A percentile compares a stretch with the other conserved stretches of the same genome.
These are phyloP conservation scores for Andrena praecox DNA, from an alignment of 2,888 invertebrate genomes.

Conservation along the genomic window DNA sequence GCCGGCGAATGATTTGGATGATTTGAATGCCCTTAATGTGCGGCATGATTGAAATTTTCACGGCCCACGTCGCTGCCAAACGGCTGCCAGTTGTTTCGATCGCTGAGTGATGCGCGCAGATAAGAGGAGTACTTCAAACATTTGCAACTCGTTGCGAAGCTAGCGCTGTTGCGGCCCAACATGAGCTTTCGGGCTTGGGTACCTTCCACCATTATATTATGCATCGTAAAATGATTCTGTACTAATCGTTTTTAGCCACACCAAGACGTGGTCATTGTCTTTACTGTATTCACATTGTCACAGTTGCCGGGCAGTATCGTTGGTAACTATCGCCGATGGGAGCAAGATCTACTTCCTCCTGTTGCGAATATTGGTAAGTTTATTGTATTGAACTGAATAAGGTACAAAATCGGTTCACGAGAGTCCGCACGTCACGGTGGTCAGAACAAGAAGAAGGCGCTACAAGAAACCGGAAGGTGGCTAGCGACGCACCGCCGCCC, in stretches of 20 bases:
- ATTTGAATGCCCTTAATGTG: constrained; percentile 66
- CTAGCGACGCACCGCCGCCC: no score
- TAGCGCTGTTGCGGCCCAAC: background rate
- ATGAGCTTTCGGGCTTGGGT: background rate
- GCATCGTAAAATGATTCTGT: no score
- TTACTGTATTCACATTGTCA: background rate
- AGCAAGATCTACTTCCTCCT: background rate
- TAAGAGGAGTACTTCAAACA: constrained; percentile 35
- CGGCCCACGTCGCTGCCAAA: constrained; percentile 60
- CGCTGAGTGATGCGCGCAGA: constrained; percentile 38
- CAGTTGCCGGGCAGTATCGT: background rate
- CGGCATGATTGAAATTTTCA: constrained; percentile 69
- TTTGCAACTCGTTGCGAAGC: background rate
- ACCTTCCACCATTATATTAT: no score
- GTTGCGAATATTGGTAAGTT: no score
- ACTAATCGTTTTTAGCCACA: no score
- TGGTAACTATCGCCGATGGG: background rate
- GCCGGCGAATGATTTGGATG: constrained; percentile 75
- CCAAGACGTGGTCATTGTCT: no score
- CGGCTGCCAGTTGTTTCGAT: constrained; percentile 56
- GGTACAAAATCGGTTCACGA: no score
- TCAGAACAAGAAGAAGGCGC: no score
- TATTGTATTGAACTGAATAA: no score
- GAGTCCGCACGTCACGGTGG: no score
- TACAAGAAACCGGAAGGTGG: no score